These are phyloP conservation scores for Ormyrus labotus DNA, from an alignment of 2,888 invertebrate genomes.

Conservation along the genomic window DNA sequence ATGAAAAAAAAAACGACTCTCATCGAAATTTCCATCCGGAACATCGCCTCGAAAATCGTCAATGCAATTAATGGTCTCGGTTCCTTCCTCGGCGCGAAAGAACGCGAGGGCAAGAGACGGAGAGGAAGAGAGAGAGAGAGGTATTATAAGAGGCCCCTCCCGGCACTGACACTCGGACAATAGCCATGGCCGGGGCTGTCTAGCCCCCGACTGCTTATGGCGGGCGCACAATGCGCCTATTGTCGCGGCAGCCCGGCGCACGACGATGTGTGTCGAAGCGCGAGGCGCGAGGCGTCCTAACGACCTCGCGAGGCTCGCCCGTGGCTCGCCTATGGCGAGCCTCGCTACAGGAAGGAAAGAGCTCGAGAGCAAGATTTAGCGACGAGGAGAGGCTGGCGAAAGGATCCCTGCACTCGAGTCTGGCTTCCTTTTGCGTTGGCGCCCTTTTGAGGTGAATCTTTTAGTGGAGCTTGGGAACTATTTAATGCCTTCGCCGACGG, in stretches of 20 bases:
- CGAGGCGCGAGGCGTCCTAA: not conserved
- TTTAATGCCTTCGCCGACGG: too few relatives aligned
- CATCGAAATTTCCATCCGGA: too few relatives aligned
- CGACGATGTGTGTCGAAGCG: conserved; percentile 65
- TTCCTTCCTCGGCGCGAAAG: not conserved
- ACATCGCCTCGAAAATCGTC: not conserved
- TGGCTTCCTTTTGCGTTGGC: too few relatives aligned
- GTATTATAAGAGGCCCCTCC: conserved; percentile 10
- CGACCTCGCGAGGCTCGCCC: too few relatives aligned
- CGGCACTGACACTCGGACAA: conserved; percentile 73
- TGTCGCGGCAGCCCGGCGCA: conserved; percentile 69
- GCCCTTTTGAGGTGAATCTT: too few relatives aligned
- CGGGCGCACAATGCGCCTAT: conserved; percentile 75
- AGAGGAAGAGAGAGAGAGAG: not conserved
- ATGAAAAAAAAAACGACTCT: too few relatives aligned
- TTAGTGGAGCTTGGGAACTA: too few relatives aligned
- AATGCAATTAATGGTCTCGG: conserved; percentile 7
- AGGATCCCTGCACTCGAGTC: too few relatives aligned
- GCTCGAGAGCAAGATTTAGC: too few relatives aligned
- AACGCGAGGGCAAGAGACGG: not conserved
- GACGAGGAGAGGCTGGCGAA: too few relatives aligned
- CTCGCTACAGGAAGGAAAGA: too few relatives aligned
- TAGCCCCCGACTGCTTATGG: conserved; percentile 72
- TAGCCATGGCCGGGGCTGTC: conserved; percentile 62
- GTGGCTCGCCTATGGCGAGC: too few relatives aligned